Evolutionary conservation across 2,113 vertebrate species (phyloP), one percentile per base, ranked within the genome.

Genomic region (Cathartes aura): DNA sequence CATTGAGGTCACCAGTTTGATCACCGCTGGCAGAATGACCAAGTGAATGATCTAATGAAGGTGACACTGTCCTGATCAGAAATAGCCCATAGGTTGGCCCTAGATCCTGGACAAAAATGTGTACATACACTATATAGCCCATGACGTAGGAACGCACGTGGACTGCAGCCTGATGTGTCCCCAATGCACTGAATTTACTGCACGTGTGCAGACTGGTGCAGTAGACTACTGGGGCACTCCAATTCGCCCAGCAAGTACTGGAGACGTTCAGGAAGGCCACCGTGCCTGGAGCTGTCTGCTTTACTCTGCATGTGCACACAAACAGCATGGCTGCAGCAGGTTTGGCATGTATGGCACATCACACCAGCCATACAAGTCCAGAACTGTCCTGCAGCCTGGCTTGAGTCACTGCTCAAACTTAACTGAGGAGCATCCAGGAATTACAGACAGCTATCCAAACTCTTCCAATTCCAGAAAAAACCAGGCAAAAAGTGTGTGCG

Each of bases 81-180:
- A 82, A 42, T 4, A 47, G 38, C 56, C 45, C n/a, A 15, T 1
- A 50, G 38, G 20, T 0, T 67, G 55, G 59, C 26, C 32, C 20
- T 11, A 42, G n/a, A 82, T 24, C 32, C 59, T 80, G 45, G 42
- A 17, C 15, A 36, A 24, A 55, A 55, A 26, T 0, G 0, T 10
- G 9, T 23, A 26, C 58, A 10, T 12, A 29, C 29, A 6, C 22
- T 36, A 6, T 1, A 3, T 0, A 71, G 50, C 22, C 64, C 32
- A 24, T 1, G 12, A 9, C 0, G 1, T 0, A 45, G 67, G 14
- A 66, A 9, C 2, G 4, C 62, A 59, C 0, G 0, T 8, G 13
- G 59, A 38, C 2, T 42, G 50, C 45, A 87, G 50, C 22, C 53
- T 40, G 27, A 15, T 5, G 9, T 8, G 30, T n/a, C 21, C 18